These are phyloP conservation scores for Apeira syringaria DNA, from an alignment of 2,888 invertebrate species.

Conservation along the genomic window DNA sequence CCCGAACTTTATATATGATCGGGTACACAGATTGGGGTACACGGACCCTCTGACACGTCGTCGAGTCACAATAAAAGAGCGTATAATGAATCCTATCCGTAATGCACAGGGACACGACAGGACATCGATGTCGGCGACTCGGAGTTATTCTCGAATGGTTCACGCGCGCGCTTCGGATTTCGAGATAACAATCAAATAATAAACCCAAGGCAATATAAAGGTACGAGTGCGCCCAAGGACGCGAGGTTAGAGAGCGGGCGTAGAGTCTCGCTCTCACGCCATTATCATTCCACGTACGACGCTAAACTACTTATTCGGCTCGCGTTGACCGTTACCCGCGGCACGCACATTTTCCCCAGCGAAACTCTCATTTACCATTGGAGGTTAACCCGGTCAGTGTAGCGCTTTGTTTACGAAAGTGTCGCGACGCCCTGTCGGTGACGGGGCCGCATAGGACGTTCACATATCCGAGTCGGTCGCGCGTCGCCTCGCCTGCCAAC, in stretches of 20 bases:
- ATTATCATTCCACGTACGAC: constrained; percentile 79
- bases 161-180: constrained; percentile 12
- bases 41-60: too few species aligned
- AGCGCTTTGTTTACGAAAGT: constrained; percentile 71
- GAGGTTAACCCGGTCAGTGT: constrained; percentile 80
- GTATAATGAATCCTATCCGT: too few species aligned
- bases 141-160: too few species aligned
- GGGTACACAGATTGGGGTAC: too few species aligned
- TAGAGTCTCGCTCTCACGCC: constrained; percentile 65
- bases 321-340: constrained; percentile 74
- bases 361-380: constrained; percentile 80
- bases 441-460: constrained; percentile 46
- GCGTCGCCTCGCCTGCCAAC: constrained; percentile 33
- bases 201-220: constrained; percentile 62
- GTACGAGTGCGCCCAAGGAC: constrained; percentile 58
- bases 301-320: constrained; percentile 81
- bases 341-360: constrained; percentile 81
- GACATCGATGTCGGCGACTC: too few species aligned
- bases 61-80: too few species aligned
- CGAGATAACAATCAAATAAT: constrained; percentile 24
- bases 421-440: constrained; percentile 49
- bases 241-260: constrained; percentile 69
- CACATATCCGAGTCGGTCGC: too few species aligned
- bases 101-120: too few species aligned
- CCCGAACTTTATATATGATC: too few species aligned